Evolutionary conservation across 1,140 invertebrate genomes (phyloP).

Genomic region (Lysiphlebus fabarum): DNA sequence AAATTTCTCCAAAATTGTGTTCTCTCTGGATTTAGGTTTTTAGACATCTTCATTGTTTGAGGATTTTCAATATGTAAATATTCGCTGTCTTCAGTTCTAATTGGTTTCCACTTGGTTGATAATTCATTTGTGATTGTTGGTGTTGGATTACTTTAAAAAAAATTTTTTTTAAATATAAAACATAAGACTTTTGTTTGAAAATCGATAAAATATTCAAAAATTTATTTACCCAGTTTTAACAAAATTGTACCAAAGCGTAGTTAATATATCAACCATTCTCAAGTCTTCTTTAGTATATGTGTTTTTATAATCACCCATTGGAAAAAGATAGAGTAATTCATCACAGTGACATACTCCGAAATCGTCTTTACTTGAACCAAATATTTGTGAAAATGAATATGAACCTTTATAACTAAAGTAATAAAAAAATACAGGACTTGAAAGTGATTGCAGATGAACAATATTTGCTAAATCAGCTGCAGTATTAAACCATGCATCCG

Average conservation of each 20-base stretch:
- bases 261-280: conserved; percentile 56
- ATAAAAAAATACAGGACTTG: conserved; percentile 63
- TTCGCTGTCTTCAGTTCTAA: conserved; percentile 46
- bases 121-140: conserved; percentile 41
- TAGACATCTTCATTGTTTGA: conserved; percentile 42
- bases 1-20: conserved; percentile 51
- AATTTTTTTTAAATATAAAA: conserved; percentile 13
- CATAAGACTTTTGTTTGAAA: background rate
- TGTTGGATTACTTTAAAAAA: conserved; percentile 54
- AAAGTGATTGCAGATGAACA: conserved; percentile 46
- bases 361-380: conserved; percentile 60
- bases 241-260: conserved; percentile 68
- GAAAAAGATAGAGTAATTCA: conserved; percentile 71
- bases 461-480: conserved; percentile 59
- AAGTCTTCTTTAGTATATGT: conserved; percentile 52
- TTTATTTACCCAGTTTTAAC: conserved; percentile 62
- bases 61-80: conserved; percentile 50
- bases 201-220: background rate
- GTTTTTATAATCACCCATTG: conserved; percentile 55
- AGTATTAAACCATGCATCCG: conserved; percentile 66
- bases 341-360: conserved; percentile 73
- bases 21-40: conserved; percentile 44
- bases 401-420: conserved; percentile 62
- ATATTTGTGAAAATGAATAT: conserved; percentile 65
- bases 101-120: conserved; percentile 52